Conservation (phyloP, 2,113 vertebrate genomes). For the Nothobranchius furzeri region DNA sequence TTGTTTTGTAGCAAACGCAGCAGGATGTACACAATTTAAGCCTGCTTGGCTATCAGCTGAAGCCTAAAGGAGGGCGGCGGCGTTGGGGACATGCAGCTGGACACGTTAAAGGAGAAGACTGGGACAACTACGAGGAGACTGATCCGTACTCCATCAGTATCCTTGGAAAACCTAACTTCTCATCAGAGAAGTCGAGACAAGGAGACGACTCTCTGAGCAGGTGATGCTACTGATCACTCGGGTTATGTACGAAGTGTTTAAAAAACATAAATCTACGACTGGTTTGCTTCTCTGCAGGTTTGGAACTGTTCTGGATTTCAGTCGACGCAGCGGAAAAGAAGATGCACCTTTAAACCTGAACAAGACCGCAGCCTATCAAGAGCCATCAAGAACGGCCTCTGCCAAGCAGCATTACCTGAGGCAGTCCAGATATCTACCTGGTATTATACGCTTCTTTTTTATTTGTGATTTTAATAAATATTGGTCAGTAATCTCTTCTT, state of each 20-base stretch:
- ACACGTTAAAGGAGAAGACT: slow-evolving; percentile 83
- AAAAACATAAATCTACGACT: not conserved
- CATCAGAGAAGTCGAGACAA: slow-evolving; percentile 79
- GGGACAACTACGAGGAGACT: slow-evolving; percentile 86
- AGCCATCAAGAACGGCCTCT: slow-evolving; percentile 80
- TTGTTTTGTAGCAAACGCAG: slow-evolving; percentile 72
- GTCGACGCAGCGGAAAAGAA: slow-evolving; percentile 76
- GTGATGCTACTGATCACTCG: slow-evolving; percentile 54
- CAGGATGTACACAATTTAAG: slow-evolving; percentile 79
- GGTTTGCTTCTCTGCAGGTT: slow-evolving; percentile 72
- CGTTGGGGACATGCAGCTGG: slow-evolving; percentile 86
- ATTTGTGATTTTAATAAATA: not conserved
- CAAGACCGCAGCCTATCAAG: slow-evolving; percentile 75
- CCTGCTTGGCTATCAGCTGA: slow-evolving; percentile 72
- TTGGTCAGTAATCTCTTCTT: not conserved
- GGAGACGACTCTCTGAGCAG: slow-evolving; percentile 81
- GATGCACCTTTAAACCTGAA: slow-evolving; percentile 83
- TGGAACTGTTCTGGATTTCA: slow-evolving; percentile 88
- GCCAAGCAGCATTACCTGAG: slow-evolving; percentile 91
- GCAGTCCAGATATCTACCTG: slow-evolving; percentile 92
- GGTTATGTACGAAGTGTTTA: too few species aligned
- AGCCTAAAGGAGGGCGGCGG: slow-evolving; percentile 82
- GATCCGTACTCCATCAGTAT: slow-evolving; percentile 73
- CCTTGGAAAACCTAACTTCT: slow-evolving; percentile 72
- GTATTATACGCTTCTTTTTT: slow-evolving; percentile 63